Evolutionary conservation across 2,888 invertebrate species (phyloP).

Genomic region (Hemaris fuciformis): DNA sequence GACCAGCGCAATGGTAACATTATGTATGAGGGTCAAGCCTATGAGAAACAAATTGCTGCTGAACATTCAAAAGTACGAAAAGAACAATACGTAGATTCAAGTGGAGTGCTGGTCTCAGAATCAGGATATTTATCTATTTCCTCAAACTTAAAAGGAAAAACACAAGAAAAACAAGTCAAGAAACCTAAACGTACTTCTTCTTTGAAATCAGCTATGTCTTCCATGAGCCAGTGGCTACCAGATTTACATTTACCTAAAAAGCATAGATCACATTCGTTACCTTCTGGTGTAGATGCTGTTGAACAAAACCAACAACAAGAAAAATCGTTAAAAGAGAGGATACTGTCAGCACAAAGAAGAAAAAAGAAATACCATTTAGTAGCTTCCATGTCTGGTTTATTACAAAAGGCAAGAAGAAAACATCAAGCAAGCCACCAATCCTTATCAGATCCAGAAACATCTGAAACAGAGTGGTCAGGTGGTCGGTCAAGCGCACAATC

Average conservation of each 20-base stretch:
- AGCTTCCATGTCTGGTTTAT: constrained; percentile 90
- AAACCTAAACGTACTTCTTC: constrained; percentile 88
- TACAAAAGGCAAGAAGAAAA: constrained; percentile 91
- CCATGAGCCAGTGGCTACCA: constrained; percentile 90
- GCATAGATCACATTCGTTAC: constrained; percentile 91
- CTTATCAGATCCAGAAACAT: constrained; percentile 88
- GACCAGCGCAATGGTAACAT: constrained; percentile 76
- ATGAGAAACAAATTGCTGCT: constrained; percentile 55
- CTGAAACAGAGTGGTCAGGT: constrained; percentile 86
- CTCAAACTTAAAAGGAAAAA: constrained; percentile 81
- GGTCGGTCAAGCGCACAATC: constrained; percentile 85
- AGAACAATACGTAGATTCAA: constrained; percentile 71
- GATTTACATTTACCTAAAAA: constrained; percentile 89
- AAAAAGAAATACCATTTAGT: constrained; percentile 91
- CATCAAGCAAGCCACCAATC: constrained; percentile 83
- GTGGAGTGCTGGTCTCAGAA: constrained; percentile 86
- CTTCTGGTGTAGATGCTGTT: constrained; percentile 84
- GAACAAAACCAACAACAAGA: constrained; percentile 72
- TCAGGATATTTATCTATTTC: constrained; percentile 90
- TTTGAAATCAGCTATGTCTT: constrained; percentile 89
- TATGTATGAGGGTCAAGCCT: constrained; percentile 60
- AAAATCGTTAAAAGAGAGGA: constrained; percentile 71
- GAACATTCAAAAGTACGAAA: constrained; percentile 61
- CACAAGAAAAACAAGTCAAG: constrained; percentile 81
- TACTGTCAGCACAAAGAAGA: constrained; percentile 77